Conservation (phyloP, 1,140 invertebrate species). For the Drosophila kanapiae region DNA sequence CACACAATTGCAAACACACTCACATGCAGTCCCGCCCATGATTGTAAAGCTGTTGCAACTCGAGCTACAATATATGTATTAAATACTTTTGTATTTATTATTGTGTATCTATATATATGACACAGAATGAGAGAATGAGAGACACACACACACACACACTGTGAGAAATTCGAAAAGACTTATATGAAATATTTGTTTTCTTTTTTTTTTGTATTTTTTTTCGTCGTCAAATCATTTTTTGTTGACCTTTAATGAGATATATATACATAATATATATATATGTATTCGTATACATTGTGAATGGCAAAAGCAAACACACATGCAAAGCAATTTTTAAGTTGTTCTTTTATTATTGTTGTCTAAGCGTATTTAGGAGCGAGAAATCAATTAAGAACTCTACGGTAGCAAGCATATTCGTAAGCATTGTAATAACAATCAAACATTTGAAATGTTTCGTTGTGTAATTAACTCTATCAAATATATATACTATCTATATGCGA, state of each 20-base stretch:
- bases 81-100: slow-evolving; percentile 66
- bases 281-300: slow-evolving; percentile 51
- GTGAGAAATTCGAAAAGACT: slow-evolving; percentile 83
- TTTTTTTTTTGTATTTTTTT: slow-evolving; percentile 53
- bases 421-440: slow-evolving; percentile 47
- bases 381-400: slow-evolving; percentile 18
- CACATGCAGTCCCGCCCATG: slow-evolving; percentile 31
- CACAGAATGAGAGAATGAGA: slow-evolving; percentile 69
- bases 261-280: slow-evolving; percentile 7
- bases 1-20: slow-evolving; percentile 6
- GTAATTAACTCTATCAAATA: slow-evolving; percentile 26
- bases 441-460: slow-evolving; percentile 59
- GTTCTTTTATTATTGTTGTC: slow-evolving; percentile 51
- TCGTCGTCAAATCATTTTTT: slow-evolving; percentile 43
- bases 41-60: slow-evolving; percentile 66
- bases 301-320: slow-evolving; percentile 32
- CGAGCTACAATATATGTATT: slow-evolving; percentile 36
- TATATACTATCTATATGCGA: slow-evolving; percentile 3
- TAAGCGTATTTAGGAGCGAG: slow-evolving; percentile 32
- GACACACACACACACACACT: slow-evolving; percentile 59
- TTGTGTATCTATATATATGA: slow-evolving; percentile 40
- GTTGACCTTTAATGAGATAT: slow-evolving; percentile 47
- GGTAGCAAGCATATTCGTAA: slow-evolving; percentile 18
- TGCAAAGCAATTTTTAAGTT: slow-evolving; percentile 41
- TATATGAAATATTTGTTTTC: slow-evolving; percentile 79